These are phyloP conservation scores for Callipepla californica DNA, from an alignment of 2,113 vertebrate genomes.

Conservation along the genomic window DNA sequence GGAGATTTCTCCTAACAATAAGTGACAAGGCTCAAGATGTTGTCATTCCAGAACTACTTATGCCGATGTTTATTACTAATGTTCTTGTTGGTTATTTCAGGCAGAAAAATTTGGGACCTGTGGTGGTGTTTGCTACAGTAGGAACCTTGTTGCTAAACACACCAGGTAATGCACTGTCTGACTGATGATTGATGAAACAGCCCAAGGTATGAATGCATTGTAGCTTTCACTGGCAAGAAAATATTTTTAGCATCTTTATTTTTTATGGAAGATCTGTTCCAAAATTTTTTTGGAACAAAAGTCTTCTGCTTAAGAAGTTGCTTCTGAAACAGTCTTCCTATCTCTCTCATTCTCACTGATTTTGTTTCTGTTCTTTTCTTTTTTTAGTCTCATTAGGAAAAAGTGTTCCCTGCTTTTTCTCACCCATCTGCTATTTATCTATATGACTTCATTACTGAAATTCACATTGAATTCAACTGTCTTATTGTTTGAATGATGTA, in stretches of 20 bases:
- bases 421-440: background rate
- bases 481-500: slow-evolving; percentile 21
- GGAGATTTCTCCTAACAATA: background rate
- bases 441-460: background rate
- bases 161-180: background rate
- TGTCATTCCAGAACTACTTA: background rate
- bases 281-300: background rate
- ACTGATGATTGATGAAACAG: background rate
- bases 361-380: background rate
- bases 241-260: background rate
- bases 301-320: background rate
- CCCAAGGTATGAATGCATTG: background rate
- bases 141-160: background rate
- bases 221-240: background rate
- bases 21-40: background rate
- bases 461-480: background rate
- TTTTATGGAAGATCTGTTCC: background rate
- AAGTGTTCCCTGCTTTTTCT: background rate
- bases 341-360: background rate
- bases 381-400: background rate
- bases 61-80: background rate
- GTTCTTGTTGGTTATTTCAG: background rate
- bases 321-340: background rate
- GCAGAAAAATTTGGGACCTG: background rate
- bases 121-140: background rate